Base-by-base conservation (phyloP, 1,140 invertebrate genomes). In the Drosophila arawakana region DNA sequence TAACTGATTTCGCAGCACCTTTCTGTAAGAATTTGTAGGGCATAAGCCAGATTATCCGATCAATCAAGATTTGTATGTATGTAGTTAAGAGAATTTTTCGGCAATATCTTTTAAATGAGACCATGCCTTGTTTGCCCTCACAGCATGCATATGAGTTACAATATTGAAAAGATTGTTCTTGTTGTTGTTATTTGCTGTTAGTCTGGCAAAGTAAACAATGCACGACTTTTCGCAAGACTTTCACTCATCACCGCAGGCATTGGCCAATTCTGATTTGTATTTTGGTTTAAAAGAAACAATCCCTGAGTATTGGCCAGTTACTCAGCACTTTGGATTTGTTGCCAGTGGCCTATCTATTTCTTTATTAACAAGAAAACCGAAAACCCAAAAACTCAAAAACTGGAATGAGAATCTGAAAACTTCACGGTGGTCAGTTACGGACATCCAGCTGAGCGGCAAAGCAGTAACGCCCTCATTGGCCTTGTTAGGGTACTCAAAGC, bases 321-420 rank as follows among this genome's bases (percentile, higher is more conserved):
- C 55, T 75, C 76, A 78, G 76, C 76, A 78, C 54, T 70, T 74
- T 76, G 43, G 47, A 50, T 34, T 49, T 39, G 72, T 57, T 39
- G 72, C 35, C 47, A 55, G 39, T 60, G 39, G 57, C 47, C 54
- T 77, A 77, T 83, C 84, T 89, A 88, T 89, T 88, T 80, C 83
- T 88, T 89, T 77, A 88, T 88, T 88, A 88, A 89, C 84, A 72
- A 88, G 84, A 81, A 73, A 81, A 77, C 41, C 11, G 55, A 43
- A 50, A 70, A 34, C 55, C 25, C 4, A 13, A 46, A n/a, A 41
- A 21, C 68, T 13, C 25, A 49, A 72, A 74, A 30, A 30, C 25
- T 30, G 25, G 25, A 30, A 30, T 30, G 25, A 30, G 25, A 30
- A 30, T 57, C 55, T 35, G 39, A 52, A 67, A 66, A 82, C 83